Evolutionary conservation across 1,140 invertebrate species (phyloP), one percentile per base, ranked within the genome.

Genomic region (Drosophila pseudoobscura): DNA sequence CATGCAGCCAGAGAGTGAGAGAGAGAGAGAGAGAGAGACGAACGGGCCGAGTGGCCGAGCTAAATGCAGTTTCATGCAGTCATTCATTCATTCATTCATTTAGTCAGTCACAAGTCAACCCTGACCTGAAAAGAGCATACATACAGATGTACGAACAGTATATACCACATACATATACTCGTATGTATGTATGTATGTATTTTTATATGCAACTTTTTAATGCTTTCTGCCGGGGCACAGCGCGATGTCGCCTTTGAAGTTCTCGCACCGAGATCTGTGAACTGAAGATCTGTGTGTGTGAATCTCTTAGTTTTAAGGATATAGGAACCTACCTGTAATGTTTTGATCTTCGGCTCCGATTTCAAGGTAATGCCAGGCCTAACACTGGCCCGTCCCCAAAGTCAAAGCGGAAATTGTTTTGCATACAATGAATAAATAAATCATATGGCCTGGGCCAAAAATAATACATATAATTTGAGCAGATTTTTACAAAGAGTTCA

Each of bases 51-150:
- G 11, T 39, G 35, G 35, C 35, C 35, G 73, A 60, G 80, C 69
- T 68, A 76, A 69, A 70, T 70, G 74, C 83, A 85, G 78, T 87
- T 85, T 85, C 82, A 85, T 85, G 82, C 82, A 85, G 84, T 85
- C 80, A 84, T 26, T 26, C 24, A 29, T 80, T 80, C 79, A 82
- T 85, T 85, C 80, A 85, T 87, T 87, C 83, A 87, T 88, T 87
- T 88, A 87, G 82, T 87, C 83, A 87, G 78, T 88, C 77, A 90
- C 88, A 89, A 90, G 88, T 90, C 80, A 90, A 90, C 88, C 88
- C 88, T 90, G 88, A 90, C 88, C 88, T 90, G 88, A 90, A 90
- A 89, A 90, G 46, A 56, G 49, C 45, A 62, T 39, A 61, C 56
- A 57, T 65, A 43, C 54, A 53, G 45, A 26, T 49, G 57, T 49